These are phyloP conservation scores for Netelia inedita DNA, from an alignment of 2,888 invertebrate genomes.

Conservation along the genomic window DNA sequence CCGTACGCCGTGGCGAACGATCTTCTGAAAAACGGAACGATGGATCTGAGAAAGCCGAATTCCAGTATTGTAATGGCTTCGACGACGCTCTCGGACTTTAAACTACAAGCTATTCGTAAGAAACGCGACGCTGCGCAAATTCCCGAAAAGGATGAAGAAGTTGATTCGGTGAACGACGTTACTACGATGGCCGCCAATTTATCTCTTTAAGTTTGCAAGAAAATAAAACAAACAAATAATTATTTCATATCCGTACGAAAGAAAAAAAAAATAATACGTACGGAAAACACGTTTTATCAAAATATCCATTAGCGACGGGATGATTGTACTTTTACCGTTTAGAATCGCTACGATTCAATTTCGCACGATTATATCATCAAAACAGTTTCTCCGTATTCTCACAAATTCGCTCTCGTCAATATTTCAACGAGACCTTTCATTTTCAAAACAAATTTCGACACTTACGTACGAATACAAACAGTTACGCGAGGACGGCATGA, in stretches of 20 bases:
- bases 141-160: conserved; percentile 10
- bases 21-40: conserved; percentile 75
- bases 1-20: conserved; percentile 90
- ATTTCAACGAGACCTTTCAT: background rate
- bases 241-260: background rate
- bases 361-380: conserved; percentile 27
- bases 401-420: conserved; percentile 10
- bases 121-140: background rate
- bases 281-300: background rate
- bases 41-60: conserved; percentile 77
- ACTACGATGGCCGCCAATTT: conserved; percentile 24
- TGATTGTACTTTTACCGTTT: background rate
- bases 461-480: conserved; percentile 27
- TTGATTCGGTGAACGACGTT: conserved; percentile 30
- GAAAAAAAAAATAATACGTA: background rate
- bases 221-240: conserved; percentile 1
- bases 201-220: background rate
- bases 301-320: background rate
- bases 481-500: conserved; percentile 4
- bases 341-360: conserved; percentile 22
- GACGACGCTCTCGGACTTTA: conserved; percentile 62
- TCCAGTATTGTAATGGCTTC: conserved; percentile 74
- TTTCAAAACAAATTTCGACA: conserved; percentile 8
- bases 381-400: conserved; percentile 9
- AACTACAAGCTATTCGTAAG: conserved; percentile 49